A percentile compares a stretch with the other conserved stretches of the same genome.
Conservation (phyloP, 2,888 invertebrate genomes). For the Xestia c-nigrum region DNA sequence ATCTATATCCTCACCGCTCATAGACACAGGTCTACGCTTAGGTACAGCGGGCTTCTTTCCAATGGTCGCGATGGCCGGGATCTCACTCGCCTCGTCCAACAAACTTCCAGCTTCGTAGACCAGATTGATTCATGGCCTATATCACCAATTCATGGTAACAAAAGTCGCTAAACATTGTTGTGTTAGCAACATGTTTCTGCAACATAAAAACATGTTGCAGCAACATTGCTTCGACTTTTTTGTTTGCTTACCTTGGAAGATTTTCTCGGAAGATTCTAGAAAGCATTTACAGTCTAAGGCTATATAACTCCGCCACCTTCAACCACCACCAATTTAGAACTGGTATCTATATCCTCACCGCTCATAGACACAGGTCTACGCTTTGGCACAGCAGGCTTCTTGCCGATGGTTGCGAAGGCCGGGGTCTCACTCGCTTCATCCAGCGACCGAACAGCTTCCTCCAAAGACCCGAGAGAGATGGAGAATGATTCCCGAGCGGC, state of each 20-base stretch:
- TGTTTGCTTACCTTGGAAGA: not conserved
- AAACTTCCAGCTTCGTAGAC: constrained; percentile 87
- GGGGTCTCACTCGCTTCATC: constrained; percentile 85
- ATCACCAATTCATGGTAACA: not conserved
- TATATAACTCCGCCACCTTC: not conserved
- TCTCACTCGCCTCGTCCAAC: constrained; percentile 84
- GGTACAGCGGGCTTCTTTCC: constrained; percentile 89
- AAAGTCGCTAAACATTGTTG: not conserved
- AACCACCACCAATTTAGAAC: not conserved
- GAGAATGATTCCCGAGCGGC: constrained; percentile 88
- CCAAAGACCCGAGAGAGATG: constrained; percentile 86
- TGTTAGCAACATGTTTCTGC: not conserved
- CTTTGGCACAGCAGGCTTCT: constrained; percentile 89
- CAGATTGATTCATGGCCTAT: too few species aligned
- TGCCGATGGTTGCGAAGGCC: constrained; percentile 86
- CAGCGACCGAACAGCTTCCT: constrained; percentile 85
- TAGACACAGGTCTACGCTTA: constrained; percentile 91
- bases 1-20: constrained; percentile 88
- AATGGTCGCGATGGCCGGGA: constrained; percentile 85
- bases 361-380: constrained; percentile 91
- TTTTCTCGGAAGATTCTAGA: not conserved
- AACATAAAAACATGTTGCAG: not conserved
- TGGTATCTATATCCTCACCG: constrained; percentile 82
- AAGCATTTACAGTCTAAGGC: not conserved
- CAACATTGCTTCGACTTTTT: not conserved